Conservation (phyloP, 2,797 vertebrate species). For the Pseudocheirus occidentalis region DNA sequence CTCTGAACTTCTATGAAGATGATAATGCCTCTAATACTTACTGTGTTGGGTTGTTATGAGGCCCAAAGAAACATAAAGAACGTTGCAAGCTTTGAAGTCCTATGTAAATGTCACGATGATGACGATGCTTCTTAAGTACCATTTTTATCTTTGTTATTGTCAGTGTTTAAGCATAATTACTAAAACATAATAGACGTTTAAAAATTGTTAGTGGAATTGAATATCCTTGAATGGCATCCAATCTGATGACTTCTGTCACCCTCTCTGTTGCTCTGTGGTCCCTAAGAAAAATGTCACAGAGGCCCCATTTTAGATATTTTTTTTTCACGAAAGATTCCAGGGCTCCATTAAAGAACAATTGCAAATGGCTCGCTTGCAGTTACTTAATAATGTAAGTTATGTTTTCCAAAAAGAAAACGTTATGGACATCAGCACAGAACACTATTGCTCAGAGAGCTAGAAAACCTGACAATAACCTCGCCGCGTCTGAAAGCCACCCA, state of each 20-base stretch:
- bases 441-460: neutral
- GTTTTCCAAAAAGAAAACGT: constrained; percentile 43
- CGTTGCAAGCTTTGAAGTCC: neutral
- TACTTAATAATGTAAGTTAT: neutral
- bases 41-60: neutral
- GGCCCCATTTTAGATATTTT: constrained; percentile 27
- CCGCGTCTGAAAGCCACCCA: neutral
- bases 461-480: neutral
- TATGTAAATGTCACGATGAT: neutral
- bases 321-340: constrained; percentile 36
- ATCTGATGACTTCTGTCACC: neutral
- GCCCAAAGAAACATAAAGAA: neutral
- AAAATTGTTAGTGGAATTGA: neutral
- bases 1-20: neutral
- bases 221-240: neutral
- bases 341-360: neutral
- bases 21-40: neutral
- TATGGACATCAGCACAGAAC: neutral
- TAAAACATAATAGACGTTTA: neutral
- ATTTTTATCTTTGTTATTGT: neutral
- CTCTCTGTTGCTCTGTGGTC: neutral
- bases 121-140: neutral
- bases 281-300: constrained; percentile 2
- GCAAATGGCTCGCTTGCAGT: neutral
- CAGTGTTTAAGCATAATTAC: neutral